Evolutionary conservation across 2,888 invertebrate genomes (phyloP).

Genomic region (Apodemia zela): DNA sequence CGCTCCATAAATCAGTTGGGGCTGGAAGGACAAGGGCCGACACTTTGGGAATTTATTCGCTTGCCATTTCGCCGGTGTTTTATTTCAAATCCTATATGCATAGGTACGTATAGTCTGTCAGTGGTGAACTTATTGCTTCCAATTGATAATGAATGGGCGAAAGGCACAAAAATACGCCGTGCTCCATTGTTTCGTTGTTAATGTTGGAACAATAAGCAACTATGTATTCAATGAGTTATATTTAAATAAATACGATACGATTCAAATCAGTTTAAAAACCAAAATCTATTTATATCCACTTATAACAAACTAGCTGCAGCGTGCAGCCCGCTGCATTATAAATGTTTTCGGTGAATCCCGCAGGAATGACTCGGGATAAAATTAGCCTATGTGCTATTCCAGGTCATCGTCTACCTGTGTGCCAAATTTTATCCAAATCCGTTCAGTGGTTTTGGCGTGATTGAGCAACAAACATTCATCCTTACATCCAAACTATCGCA

Average conservation of each 20-base stretch:
- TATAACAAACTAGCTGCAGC: no score
- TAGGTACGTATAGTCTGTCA: constrained; percentile 36
- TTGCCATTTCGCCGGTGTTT: constrained; percentile 40
- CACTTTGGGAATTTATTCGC: constrained; percentile 72
- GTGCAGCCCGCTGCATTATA: no score
- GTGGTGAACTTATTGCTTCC: constrained; percentile 39
- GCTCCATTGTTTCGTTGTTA: constrained; percentile 31
- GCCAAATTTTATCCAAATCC: no score
- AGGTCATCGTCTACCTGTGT: no score
- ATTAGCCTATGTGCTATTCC: no score
- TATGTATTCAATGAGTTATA: constrained; percentile 10
- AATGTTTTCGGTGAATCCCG: no score
- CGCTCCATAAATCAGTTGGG: constrained; percentile 70
- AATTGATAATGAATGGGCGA: constrained; percentile 37
- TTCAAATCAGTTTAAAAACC: background rate
- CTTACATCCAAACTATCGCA: no score
- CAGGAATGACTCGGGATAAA: no score
- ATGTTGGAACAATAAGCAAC: constrained; percentile 26
- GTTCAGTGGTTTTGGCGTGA: no score
- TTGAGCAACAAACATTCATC: no score
- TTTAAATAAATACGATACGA: constrained; percentile 12
- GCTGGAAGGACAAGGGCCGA: constrained; percentile 45
- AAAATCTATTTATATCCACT: no score
- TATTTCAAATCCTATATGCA: constrained; percentile 39
- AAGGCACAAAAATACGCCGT: constrained; percentile 29